Evolutionary conservation across 1,140 invertebrate species (phyloP), one percentile per base, ranked within the genome.

Genomic region (Odontomachus brunneus): DNA sequence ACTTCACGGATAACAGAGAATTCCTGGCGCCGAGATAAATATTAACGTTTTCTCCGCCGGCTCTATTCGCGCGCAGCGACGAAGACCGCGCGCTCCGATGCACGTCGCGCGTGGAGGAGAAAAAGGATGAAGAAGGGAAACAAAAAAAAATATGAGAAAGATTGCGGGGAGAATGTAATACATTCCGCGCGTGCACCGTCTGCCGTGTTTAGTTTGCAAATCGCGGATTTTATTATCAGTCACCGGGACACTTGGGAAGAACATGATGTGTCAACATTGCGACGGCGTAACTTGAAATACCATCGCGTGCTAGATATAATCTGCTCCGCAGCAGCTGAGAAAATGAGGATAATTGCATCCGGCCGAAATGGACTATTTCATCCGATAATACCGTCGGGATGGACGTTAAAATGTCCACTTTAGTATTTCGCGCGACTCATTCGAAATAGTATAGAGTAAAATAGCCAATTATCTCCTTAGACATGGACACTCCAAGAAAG

Each of bases 161-260:
- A 69, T 48, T 29, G 63, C 49, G 44, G 62, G 9, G 29, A 57
- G 57, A 69, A 69, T 44, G 44, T 69, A 69, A 80, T 69, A 71
- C 65, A 80, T 69, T 80, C 51, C 75, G 75, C 75, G 38, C 75
- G 65, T 80, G 51, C 24, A 69, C 65, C 69, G 33, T 80, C 63
- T 80, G 60, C 1, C 55, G 57, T 73, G 78, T 72, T 72, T 82
- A 82, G 69, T 72, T 74, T 82, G 59, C 78, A 60, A 74, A 73
- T 82, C 55, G 55, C 38, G 78, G 63, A 82, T 73, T 71, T 82
- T 73, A 71, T 81, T 67, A 78, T 78, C 63, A 63, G 75, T 76
- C 38, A 49, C 74, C 49, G 22, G 48, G 5, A 3, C 48, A 17
- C 67, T 33, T 12, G 67, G 2, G n/a, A 33, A 72, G 29, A 33